Conservation (phyloP, 2,113 vertebrate species). For the Xiphophorus hellerii region DNA sequence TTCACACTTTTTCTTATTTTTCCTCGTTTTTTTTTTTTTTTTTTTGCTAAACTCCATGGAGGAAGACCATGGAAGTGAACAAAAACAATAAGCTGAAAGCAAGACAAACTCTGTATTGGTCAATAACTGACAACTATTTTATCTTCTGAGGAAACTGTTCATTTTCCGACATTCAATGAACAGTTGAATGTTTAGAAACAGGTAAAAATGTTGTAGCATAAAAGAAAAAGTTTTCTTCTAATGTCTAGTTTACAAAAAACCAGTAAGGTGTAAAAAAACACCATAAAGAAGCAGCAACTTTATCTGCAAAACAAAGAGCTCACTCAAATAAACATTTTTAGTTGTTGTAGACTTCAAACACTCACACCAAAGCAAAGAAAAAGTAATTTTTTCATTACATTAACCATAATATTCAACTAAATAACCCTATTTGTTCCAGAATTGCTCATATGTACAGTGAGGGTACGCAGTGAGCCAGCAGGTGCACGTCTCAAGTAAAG, state of each 20-base stretch:
- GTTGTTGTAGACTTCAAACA: background rate
- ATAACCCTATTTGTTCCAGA: slow-evolving; percentile 28
- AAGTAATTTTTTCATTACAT: too few species aligned
- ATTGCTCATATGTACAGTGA: slow-evolving; percentile 37
- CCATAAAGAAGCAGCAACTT: background rate
- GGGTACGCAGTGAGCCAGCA: slow-evolving; percentile 53
- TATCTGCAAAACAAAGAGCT: background rate
- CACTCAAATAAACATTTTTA: background rate
- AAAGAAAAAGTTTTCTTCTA: background rate
- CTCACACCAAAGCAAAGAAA: background rate
- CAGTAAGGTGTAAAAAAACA: background rate
- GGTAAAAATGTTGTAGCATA: background rate
- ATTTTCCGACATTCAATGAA: background rate
- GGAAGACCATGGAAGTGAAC: background rate
- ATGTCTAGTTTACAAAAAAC: background rate
- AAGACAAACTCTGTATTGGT: background rate
- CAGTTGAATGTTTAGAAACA: background rate
- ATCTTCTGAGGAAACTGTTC: background rate
- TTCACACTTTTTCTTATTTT: background rate
- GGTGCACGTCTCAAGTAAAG: slow-evolving; percentile 66
- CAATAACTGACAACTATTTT: background rate
- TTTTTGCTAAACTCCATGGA: background rate
- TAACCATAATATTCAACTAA: slow-evolving; percentile 40
- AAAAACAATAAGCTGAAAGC: background rate
- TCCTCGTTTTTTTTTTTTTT: too few species aligned